These are phyloP conservation scores for Drosophila austrosaltans DNA, from an alignment of 2,888 invertebrate species.

Conservation along the genomic window DNA sequence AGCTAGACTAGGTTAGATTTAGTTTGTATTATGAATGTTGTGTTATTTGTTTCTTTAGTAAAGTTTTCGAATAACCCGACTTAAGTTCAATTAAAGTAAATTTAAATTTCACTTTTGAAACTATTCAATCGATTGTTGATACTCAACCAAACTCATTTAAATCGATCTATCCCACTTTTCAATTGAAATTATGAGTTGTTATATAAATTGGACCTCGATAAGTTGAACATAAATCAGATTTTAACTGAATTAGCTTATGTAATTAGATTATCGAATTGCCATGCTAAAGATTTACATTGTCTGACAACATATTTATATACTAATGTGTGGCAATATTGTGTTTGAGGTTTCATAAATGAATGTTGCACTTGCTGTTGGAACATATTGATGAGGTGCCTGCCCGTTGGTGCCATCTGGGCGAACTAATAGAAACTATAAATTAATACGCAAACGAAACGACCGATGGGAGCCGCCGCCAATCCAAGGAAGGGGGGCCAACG, in stretches of 20 bases:
- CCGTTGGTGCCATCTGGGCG: conserved; percentile 33
- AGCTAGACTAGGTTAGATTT: too few species aligned
- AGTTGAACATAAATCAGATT: background rate
- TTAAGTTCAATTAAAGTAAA: too few species aligned
- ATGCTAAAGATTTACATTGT: background rate
- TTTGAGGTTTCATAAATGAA: conserved; percentile 6
- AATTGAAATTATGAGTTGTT: background rate
- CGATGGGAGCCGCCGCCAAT: background rate
- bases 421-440: conserved; percentile 47
- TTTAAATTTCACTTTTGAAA: too few species aligned
- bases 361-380: conserved; percentile 9
- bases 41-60: too few species aligned
- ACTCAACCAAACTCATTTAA: too few species aligned
- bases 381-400: conserved; percentile 19
- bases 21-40: too few species aligned
- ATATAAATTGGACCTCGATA: background rate
- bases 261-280: background rate
- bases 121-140: too few species aligned
- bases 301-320: background rate
- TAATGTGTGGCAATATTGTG: background rate
- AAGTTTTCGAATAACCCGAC: too few species aligned
- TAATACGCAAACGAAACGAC: conserved; percentile 29
- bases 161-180: too few species aligned
- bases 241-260: background rate
- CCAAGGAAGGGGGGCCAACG: conserved; percentile 4